A percentile compares a stretch with the other conserved stretches of the same genome.
Evolutionary conservation across 2,888 invertebrate species (phyloP).

Genomic region (Taphrorychus bicolor): DNA sequence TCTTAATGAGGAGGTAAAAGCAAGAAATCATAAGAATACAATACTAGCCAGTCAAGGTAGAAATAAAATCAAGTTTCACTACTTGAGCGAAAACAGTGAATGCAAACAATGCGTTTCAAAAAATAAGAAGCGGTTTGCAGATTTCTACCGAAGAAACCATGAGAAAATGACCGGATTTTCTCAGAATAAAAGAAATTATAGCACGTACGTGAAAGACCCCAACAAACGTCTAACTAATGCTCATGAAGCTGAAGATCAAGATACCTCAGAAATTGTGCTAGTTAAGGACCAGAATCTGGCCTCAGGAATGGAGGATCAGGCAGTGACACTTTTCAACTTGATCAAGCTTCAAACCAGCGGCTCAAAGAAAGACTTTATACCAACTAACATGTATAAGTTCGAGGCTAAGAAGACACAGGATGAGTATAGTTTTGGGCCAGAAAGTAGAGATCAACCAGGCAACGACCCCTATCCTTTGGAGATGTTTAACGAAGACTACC

Average conservation of each 20-base stretch:
- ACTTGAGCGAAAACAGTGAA: slow-evolving; percentile 22
- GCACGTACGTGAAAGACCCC: slow-evolving; percentile 12
- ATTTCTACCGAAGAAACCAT: slow-evolving; percentile 29
- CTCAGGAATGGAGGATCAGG: neutral
- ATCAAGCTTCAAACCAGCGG: slow-evolving; percentile 19
- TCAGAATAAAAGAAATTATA: slow-evolving; percentile 8
- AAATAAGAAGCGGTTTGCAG: slow-evolving; percentile 19
- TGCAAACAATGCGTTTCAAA: slow-evolving; percentile 35
- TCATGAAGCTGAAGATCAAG: neutral
- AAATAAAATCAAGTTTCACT: slow-evolving; percentile 35
- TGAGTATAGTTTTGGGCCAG: slow-evolving; percentile 13
- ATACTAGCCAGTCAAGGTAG: slow-evolving; percentile 1
- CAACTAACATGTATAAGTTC: slow-evolving; percentile 33
- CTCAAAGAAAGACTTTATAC: slow-evolving; percentile 3
- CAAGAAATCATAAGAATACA: neutral
- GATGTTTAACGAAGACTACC: slow-evolving; percentile 29
- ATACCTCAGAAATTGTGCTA: neutral
- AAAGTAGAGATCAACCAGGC: neutral
- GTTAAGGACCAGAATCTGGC: slow-evolving; percentile 35
- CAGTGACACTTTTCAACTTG: slow-evolving; percentile 32
- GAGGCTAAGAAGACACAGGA: slow-evolving; percentile 28
- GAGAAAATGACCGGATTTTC: slow-evolving; percentile 14
- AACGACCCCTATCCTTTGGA: slow-evolving; percentile 31
- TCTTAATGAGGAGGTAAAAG: slow-evolving; percentile 27
- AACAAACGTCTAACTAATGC: neutral